Conservation (phyloP, 2,797 vertebrate species). For the Chelon auratus region DNA sequence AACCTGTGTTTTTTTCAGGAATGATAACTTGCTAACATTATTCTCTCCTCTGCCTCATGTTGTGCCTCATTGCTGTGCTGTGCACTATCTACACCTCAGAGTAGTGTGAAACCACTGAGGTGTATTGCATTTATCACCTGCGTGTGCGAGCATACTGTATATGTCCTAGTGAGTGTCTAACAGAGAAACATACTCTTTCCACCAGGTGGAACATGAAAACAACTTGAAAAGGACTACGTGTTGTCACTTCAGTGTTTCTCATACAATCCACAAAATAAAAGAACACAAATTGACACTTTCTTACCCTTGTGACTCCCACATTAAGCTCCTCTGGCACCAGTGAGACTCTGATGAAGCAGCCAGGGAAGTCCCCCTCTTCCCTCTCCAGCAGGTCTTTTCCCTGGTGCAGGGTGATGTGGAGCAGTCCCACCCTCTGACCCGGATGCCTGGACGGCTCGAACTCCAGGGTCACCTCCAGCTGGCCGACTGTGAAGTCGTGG, state of each 20-base stretch:
- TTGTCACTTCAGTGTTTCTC: not conserved
- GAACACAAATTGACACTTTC: constrained; percentile 21
- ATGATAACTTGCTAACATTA: not conserved
- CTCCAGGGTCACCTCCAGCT: constrained; percentile 94
- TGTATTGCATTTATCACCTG: not conserved
- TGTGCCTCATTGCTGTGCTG: not conserved
- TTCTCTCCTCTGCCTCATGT: not conserved
- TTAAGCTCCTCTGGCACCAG: constrained; percentile 93
- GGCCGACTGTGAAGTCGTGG: constrained; percentile 94
- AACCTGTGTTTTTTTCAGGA: not conserved
- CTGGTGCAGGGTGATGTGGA: constrained; percentile 92
- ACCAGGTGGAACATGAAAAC: not conserved
- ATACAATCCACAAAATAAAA: too few species aligned
- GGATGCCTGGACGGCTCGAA: constrained; percentile 81
- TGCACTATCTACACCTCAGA: not conserved
- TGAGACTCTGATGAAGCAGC: constrained; percentile 93
- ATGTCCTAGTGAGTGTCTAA: not conserved
- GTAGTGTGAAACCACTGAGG: not conserved
- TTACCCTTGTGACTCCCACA: constrained; percentile 93
- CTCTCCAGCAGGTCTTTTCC: constrained; percentile 97
- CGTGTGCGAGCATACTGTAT: not conserved
- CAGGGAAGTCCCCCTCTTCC: constrained; percentile 92
- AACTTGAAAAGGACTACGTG: not conserved
- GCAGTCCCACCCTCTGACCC: constrained; percentile 61
- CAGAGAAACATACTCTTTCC: too few species aligned